Conservation (phyloP, 2,888 invertebrate genomes). For the Seira sanloemensis region DNA sequence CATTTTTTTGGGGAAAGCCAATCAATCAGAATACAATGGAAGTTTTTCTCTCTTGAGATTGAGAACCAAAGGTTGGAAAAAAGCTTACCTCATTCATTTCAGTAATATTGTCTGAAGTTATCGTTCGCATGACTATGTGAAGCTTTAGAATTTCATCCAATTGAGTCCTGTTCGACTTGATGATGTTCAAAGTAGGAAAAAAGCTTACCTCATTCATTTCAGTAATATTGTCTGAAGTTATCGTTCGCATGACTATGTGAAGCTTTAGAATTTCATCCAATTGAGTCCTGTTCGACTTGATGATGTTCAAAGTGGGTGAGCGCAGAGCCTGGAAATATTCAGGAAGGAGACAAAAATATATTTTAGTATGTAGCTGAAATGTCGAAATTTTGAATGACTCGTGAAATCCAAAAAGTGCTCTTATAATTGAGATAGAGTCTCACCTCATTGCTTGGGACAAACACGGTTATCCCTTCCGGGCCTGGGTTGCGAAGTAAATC, state of each 20-base stretch:
- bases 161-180: conserved; percentile 63
- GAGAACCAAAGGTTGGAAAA: neutral
- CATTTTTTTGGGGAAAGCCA: neutral
- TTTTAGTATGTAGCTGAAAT: no score
- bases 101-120: conserved; percentile 65
- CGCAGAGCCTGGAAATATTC: conserved; percentile 57
- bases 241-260: conserved; percentile 63
- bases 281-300: conserved; percentile 63
- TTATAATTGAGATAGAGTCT: no score
- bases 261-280: conserved; percentile 68
- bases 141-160: conserved; percentile 68
- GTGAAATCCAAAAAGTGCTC: no score
- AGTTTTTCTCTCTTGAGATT: no score
- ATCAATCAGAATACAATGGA: neutral
- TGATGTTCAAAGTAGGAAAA: conserved; percentile 45
- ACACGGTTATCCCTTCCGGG: conserved; percentile 85
- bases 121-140: conserved; percentile 63
- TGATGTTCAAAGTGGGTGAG: conserved; percentile 49
- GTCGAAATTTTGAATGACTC: no score
- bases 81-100: conserved; percentile 66
- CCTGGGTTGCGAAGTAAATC: conserved; percentile 81
- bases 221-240: conserved; percentile 65
- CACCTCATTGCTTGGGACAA: conserved; percentile 88
- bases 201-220: conserved; percentile 66
- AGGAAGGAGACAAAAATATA: neutral